Base-by-base conservation (phyloP, 2,888 invertebrate species). In the Clostera curtula region DNA sequence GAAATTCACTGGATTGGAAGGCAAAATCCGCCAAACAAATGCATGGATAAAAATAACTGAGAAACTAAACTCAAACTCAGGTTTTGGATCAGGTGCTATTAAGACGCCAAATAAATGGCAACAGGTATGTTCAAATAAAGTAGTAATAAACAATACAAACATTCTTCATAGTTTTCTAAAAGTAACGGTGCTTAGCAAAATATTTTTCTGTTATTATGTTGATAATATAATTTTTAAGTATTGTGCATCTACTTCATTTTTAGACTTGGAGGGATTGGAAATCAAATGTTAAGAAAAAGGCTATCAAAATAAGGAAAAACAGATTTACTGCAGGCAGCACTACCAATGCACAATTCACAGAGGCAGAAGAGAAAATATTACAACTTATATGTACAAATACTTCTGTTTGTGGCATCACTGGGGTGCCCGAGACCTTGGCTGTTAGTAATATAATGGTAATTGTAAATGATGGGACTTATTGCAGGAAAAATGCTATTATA, bases 61-160 rank as follows among this genome's bases (percentile, higher is more conserved):
- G 36, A 71, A 70, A 49, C 47, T 71, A 3, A 71, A 71, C 41
- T 67, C 66, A 3, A 68, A 66, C 39, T 70, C 70, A 2, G 70
- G 69, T 19, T 70, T 70, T 36, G 68, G 69, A 17, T 69, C 71
- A 2, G 71, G 71, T 26, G 70, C 71, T 25, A 67, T 71, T 11
- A 71, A 71, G 40, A 71, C 71, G 14, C 71, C 71, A n/a, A 66
- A 67, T 47, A 71, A 71, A 44, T 71, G 71, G 71, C 71, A 71
- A 43, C 71, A 71, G 63, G 71, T 65, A 40, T n/a, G n/a, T n/a
- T n/a, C n/a, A n/a, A n/a, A n/a, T n/a, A n/a, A n/a, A n/a, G n/a
- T n/a, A n/a, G n/a, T n/a, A n/a, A n/a, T n/a, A n/a, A n/a, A n/a
- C n/a, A n/a, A n/a, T n/a, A n/a, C n/a, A n/a, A n/a, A n/a, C n/a